phyloP scores from a whole-genome alignment of 2,113 vertebrate species.

The Colossoma macropomum region DNA sequence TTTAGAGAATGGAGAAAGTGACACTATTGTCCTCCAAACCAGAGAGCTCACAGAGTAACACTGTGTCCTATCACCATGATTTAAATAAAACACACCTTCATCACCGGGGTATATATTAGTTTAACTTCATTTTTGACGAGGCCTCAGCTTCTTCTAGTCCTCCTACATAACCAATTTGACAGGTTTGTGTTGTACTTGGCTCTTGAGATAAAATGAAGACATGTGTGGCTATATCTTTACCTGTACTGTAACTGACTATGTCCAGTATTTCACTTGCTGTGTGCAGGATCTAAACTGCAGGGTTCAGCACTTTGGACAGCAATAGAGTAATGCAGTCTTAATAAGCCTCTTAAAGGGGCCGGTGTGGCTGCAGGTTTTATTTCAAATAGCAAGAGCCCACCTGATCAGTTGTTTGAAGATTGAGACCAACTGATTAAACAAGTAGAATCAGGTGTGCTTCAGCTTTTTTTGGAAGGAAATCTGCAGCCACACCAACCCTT shows the following conservation, averaged over 20 bases:
- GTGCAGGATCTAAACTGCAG: background rate
- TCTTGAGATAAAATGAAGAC: background rate
- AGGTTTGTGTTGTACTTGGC: background rate
- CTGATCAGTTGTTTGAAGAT: too few species aligned
- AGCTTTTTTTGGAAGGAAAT: too few species aligned
- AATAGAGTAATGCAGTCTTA: background rate
- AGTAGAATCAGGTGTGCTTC: too few species aligned
- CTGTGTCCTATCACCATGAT: background rate
- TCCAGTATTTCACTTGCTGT: background rate
- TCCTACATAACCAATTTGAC: background rate
- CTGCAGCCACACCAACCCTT: too few species aligned
- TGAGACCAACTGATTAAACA: too few species aligned
- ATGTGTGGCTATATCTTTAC: background rate
- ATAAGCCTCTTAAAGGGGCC: background rate
- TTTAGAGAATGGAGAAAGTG: slow-evolving; percentile 19
- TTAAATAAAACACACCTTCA: background rate
- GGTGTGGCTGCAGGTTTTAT: too few species aligned
- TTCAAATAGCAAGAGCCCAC: too few species aligned
- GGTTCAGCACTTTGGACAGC: background rate
- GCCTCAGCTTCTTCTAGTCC: background rate
- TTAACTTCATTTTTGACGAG: too few species aligned
- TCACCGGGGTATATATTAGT: too few species aligned
- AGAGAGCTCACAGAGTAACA: slow-evolving; percentile 22
- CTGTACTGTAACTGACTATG: background rate
- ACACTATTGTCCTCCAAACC: slow-evolving; percentile 33